Base-by-base conservation (phyloP, 2,113 vertebrate genomes). In the Brachyhypopomus gauderio region DNA sequence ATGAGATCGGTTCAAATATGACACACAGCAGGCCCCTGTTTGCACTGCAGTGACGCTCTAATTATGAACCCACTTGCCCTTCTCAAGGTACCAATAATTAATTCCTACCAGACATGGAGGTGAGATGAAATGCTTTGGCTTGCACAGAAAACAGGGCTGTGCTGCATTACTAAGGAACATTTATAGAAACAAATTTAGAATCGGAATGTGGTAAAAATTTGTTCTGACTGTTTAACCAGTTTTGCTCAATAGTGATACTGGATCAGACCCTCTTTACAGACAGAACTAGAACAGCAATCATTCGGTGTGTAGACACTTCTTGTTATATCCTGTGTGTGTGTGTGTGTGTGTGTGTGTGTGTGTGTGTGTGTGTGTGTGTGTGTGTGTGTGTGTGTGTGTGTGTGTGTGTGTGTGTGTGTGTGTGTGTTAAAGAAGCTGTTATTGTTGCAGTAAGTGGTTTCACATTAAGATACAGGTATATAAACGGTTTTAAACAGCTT, bases 11-110 rank as follows among this genome's bases (percentile, higher is more conserved):
- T 86, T 89, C 85, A 79, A 86, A 83, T 84, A 78, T 88, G 90
- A 93, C 90, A 91, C 88, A 92, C 89, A 78, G 83, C 91, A 91
- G 89, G 83, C 88, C 69, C 69, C 77, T 83, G 85, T 89, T 86
- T 82, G 85, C 78, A 81, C 84, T 86, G 76, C 87, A 45, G 86
- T 86, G 88, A 91, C 86, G 17, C 86, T 83, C 90, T 89, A 92
- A 92, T 89, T 88, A 88, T 90, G 88, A 92, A 91, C 91, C 89
- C 93, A 92, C 91, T 92, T 92, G 87, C 85, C 91, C 90, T 90
- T 72, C 27, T 79, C 58, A 80, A 86, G 80, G 82, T 85, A 89
- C 82, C 78, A 25, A 87, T 84, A 76, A 83, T 83, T 85, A 72
- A 87, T 80, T 85, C 84, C 74, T 80, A 67, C 64, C 52, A 81